These are phyloP conservation scores for Pycnonotus jocosus DNA, from an alignment of 2,113 vertebrate genomes.

Conservation along the genomic window DNA sequence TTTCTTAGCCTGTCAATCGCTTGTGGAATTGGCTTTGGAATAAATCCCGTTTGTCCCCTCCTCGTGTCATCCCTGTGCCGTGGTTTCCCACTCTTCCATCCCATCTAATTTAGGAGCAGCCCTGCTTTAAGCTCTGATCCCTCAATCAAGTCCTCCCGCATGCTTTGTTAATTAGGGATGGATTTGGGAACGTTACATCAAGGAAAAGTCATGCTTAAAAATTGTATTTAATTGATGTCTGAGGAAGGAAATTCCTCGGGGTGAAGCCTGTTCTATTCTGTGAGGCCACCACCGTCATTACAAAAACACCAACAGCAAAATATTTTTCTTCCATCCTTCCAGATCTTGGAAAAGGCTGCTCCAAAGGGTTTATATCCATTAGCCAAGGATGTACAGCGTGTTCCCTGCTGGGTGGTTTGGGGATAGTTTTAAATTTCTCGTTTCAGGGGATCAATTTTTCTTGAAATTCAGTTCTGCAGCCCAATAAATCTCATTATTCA, in stretches of 20 bases:
- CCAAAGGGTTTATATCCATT: background rate
- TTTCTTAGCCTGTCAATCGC: background rate
- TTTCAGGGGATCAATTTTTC: background rate
- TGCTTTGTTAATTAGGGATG: background rate
- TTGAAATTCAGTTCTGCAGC: background rate
- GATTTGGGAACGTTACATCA: background rate
- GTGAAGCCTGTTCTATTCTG: background rate
- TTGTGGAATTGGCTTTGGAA: background rate
- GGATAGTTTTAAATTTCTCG: background rate
- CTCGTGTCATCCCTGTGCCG: background rate
- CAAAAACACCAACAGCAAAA: background rate
- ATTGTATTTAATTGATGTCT: background rate
- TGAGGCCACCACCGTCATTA: background rate
- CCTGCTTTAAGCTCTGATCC: background rate
- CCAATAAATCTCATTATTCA: background rate
- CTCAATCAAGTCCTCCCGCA: background rate
- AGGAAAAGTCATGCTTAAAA: background rate
- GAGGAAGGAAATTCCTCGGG: background rate
- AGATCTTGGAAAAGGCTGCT: background rate
- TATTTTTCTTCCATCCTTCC: background rate
- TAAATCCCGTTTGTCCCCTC: background rate
- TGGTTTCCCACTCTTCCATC: background rate
- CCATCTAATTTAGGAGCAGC: background rate
- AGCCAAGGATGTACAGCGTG: background rate
- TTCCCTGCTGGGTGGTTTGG: background rate